Conservation (phyloP, 2,797 vertebrate genomes). For the Margarornis squamiger region DNA sequence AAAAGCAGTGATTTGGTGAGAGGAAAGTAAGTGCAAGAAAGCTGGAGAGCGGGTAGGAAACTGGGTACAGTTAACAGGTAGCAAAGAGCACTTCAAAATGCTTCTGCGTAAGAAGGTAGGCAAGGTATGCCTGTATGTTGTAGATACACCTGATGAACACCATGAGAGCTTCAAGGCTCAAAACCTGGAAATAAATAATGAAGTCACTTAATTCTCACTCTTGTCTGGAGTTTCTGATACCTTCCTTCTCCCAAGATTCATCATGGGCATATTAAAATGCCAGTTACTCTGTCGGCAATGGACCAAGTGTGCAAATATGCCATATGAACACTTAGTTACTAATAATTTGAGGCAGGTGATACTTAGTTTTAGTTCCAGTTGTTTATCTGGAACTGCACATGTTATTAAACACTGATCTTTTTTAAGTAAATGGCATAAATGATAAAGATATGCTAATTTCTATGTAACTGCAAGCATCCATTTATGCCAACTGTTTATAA, state of each 20-base stretch:
- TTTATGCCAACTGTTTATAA: neutral
- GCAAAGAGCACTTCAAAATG: neutral
- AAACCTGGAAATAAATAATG: neutral
- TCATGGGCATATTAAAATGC: neutral
- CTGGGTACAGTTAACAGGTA: neutral
- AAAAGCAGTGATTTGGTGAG: neutral
- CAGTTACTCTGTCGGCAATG: neutral
- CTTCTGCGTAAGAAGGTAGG: neutral
- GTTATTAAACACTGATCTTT: neutral
- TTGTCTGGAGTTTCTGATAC: neutral
- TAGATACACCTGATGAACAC: neutral
- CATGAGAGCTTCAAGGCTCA: neutral
- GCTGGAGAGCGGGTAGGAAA: neutral
- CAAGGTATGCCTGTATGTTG: neutral
- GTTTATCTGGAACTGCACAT: neutral
- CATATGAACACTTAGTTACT: neutral
- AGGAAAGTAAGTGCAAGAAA: neutral
- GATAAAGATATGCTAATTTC: neutral
- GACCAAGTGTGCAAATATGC: neutral
- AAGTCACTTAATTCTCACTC: neutral
- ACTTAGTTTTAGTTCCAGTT: slow-evolving; percentile 13
- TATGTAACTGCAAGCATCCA: neutral
- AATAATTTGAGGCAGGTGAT: neutral
- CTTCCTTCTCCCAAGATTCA: neutral
- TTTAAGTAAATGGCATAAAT: neutral